Evolutionary conservation across 2,797 vertebrate species (phyloP).

Genomic region (Poeciliopsis presidionis): DNA sequence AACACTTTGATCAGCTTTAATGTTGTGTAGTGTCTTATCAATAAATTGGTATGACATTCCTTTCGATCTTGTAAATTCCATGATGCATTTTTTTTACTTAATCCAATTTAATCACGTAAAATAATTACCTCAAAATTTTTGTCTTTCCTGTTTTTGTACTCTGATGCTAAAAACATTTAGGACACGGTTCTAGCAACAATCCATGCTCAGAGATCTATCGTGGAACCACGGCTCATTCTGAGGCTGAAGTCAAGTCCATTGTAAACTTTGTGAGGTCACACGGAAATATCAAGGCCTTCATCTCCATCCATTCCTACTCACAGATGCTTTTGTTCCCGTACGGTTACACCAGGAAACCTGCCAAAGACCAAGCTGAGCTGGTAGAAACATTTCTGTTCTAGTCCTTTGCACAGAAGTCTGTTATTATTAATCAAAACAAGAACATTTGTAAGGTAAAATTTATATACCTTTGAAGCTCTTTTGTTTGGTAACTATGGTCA

Average conservation of each 20-base stretch:
- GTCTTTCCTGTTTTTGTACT: constrained; percentile 81
- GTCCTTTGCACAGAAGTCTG: not conserved
- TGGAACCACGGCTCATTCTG: constrained; percentile 86
- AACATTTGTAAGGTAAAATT: not conserved
- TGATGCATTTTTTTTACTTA: constrained; percentile 80
- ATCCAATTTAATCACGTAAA: constrained; percentile 68
- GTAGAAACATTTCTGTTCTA: constrained; percentile 67
- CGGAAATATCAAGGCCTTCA: constrained; percentile 89
- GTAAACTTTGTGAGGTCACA: constrained; percentile 91
- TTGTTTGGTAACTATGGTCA: not conserved
- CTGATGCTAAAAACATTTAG: constrained; percentile 64
- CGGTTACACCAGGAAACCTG: constrained; percentile 81
- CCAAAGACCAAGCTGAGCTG: constrained; percentile 81
- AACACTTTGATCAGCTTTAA: not conserved
- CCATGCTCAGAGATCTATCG: constrained; percentile 87
- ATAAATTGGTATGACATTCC: not conserved
- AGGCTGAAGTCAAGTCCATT: constrained; percentile 90
- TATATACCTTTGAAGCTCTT: not conserved
- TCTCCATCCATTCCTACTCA: constrained; percentile 96
- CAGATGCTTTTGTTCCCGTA: constrained; percentile 95
- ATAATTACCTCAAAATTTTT: constrained; percentile 88
- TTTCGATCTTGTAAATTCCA: not conserved
- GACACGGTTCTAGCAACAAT: constrained; percentile 81
- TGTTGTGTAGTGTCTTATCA: not conserved
- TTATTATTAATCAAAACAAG: constrained; percentile 57